These are phyloP conservation scores for Pituophis catenifer DNA, from an alignment of 2,113 vertebrate species.

Conservation along the genomic window DNA sequence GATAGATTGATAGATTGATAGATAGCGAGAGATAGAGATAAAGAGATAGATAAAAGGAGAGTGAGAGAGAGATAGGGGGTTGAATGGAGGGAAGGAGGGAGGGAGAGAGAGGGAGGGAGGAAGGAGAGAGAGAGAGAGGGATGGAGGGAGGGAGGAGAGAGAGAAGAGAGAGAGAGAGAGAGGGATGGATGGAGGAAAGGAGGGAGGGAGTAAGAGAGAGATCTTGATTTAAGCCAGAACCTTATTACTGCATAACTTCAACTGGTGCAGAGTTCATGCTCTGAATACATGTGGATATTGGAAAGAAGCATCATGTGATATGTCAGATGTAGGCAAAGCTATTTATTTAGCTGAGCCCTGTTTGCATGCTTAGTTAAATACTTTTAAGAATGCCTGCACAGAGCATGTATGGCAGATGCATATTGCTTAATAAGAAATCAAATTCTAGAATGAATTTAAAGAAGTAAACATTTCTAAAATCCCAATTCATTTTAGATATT, in stretches of 20 bases:
- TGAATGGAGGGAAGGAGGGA: too few species aligned
- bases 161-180: too few species aligned
- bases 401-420: not conserved
- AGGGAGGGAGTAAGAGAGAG: not conserved
- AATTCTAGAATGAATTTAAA: not conserved
- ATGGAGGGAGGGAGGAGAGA: too few species aligned
- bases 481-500: constrained; percentile 32
- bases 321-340: not conserved
- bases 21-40: too few species aligned
- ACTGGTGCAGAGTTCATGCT: not conserved
- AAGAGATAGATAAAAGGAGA: too few species aligned
- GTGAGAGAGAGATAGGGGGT: too few species aligned
- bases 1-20: too few species aligned
- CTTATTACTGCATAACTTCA: not conserved
- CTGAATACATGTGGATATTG: not conserved
- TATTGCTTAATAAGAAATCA: not conserved
- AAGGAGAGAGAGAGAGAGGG: too few species aligned
- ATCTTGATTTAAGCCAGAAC: not conserved
- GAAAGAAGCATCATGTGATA: not conserved
- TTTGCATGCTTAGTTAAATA: not conserved
- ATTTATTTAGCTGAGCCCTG: not conserved
- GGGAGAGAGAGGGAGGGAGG: not conserved
- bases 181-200: too few species aligned
- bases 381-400: not conserved
- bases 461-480: constrained; percentile 16